These are phyloP conservation scores for Equus quagga DNA, from an alignment of 2,113 vertebrate genomes.

Conservation along the genomic window DNA sequence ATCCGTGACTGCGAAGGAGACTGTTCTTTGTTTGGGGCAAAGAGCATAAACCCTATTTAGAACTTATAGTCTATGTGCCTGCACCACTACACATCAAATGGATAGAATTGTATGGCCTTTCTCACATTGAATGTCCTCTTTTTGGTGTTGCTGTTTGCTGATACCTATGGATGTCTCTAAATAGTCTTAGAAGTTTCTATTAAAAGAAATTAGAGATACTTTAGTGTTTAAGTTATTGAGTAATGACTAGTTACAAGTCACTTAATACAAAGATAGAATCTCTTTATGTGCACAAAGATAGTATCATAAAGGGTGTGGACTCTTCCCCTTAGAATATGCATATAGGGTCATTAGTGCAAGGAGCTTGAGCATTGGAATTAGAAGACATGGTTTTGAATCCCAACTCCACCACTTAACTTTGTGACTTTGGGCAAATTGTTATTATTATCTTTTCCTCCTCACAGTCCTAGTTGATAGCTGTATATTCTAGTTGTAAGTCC, in stretches of 20 bases:
- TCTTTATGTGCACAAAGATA: not conserved
- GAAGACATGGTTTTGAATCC: slow-evolving; percentile 54
- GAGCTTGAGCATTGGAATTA: not conserved
- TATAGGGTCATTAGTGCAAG: slow-evolving; percentile 58
- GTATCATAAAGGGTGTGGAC: not conserved
- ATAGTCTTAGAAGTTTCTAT: slow-evolving; percentile 1
- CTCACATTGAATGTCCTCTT: slow-evolving; percentile 2
- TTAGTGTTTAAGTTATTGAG: not conserved
- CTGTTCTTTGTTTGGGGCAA: slow-evolving; percentile 37
- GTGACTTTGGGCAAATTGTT: not conserved
- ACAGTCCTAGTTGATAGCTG: too few species aligned
- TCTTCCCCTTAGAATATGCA: slow-evolving; percentile 65
- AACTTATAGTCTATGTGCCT: slow-evolving; percentile 18
- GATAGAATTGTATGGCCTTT: not conserved
- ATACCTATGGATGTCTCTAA: slow-evolving; percentile 2
- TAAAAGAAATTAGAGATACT: slow-evolving; percentile 43
- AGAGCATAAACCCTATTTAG: slow-evolving; percentile 47
- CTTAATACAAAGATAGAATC: slow-evolving; percentile 45
- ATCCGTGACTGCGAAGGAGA: not conserved
- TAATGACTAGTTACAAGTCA: slow-evolving; percentile 9
- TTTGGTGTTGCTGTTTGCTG: not conserved
- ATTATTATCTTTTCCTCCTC: not conserved
- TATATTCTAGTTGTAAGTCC: too few species aligned
- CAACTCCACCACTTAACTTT: not conserved
- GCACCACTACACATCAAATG: not conserved